Evolutionary conservation across 2,113 vertebrate genomes (phyloP).

Genomic region (Pao palembangensis): DNA sequence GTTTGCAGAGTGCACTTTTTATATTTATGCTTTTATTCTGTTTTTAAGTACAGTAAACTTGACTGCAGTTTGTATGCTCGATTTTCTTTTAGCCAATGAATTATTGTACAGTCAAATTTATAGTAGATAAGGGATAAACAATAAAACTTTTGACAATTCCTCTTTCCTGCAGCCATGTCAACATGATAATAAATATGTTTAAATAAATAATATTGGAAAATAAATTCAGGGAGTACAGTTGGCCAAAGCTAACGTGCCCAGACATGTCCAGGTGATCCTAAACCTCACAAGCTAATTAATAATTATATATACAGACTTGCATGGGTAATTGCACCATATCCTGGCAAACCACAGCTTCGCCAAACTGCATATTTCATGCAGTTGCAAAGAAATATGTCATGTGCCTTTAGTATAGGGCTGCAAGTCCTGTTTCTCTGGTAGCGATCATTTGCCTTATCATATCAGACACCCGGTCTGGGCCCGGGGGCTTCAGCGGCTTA

Average conservation of each 20-base stretch:
- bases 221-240: too few relatives aligned
- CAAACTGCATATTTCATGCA: background rate
- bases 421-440: slow-evolving; percentile 33
- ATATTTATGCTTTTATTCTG: too few relatives aligned
- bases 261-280: background rate
- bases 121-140: too few relatives aligned
- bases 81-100: too few relatives aligned
- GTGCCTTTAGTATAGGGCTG: background rate
- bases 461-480: slow-evolving; percentile 17
- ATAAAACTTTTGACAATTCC: slow-evolving; percentile 3
- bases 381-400: slow-evolving; percentile 19
- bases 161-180: background rate
- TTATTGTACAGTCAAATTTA: too few relatives aligned
- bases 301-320: background rate
- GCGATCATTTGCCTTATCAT: slow-evolving; percentile 27
- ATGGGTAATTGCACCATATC: slow-evolving; percentile 16
- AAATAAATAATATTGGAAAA: too few relatives aligned
- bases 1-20: too few relatives aligned
- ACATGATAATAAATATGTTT: slow-evolving; percentile 3
- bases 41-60: too few relatives aligned
- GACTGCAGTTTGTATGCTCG: too few relatives aligned
- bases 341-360: slow-evolving; percentile 19
- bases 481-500: slow-evolving; percentile 16
- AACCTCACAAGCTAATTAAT: too few relatives aligned
- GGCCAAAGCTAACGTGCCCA: too few relatives aligned